Evolutionary conservation across 1,140 invertebrate species (phyloP).

Genomic region (Hesperophylax magnus): DNA sequence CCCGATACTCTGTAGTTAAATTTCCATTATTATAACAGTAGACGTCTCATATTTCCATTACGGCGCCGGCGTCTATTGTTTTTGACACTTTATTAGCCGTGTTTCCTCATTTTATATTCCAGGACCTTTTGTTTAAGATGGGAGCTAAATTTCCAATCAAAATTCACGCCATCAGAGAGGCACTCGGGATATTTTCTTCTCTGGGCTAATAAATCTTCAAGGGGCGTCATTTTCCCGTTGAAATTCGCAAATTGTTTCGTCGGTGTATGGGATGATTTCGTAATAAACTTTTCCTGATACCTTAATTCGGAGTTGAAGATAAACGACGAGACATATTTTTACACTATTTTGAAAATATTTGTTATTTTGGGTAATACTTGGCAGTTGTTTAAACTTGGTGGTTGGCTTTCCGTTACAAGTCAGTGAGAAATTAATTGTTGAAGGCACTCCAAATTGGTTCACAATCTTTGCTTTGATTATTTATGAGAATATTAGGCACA

Average conservation of each 20-base stretch:
- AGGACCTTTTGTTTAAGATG: constrained; percentile 36
- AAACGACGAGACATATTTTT: not conserved
- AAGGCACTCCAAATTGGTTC: too few relatives aligned
- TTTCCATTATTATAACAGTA: constrained; percentile 44
- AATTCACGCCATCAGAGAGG: constrained; percentile 40
- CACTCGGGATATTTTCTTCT: constrained; percentile 31
- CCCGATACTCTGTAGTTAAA: constrained; percentile 42
- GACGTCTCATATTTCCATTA: constrained; percentile 48
- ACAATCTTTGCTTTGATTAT: too few relatives aligned
- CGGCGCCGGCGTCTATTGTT: constrained; percentile 46
- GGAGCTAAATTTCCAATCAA: constrained; percentile 47
- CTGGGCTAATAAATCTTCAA: constrained; percentile 37
- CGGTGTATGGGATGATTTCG: constrained; percentile 23
- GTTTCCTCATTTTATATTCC: constrained; percentile 49
- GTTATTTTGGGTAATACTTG: too few relatives aligned
- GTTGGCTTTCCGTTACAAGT: too few relatives aligned
- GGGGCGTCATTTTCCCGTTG: not conserved
- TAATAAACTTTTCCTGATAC: constrained; percentile 12
- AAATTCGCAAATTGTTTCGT: constrained; percentile 32
- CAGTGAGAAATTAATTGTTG: too few relatives aligned
- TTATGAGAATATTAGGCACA: too few relatives aligned
- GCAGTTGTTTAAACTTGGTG: too few relatives aligned
- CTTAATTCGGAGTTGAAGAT: not conserved
- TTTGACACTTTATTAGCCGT: constrained; percentile 54
- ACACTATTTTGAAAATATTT: too few relatives aligned